These are phyloP conservation scores for Drosophila tsacasi DNA, from an alignment of 1,140 invertebrate genomes.

Conservation along the genomic window DNA sequence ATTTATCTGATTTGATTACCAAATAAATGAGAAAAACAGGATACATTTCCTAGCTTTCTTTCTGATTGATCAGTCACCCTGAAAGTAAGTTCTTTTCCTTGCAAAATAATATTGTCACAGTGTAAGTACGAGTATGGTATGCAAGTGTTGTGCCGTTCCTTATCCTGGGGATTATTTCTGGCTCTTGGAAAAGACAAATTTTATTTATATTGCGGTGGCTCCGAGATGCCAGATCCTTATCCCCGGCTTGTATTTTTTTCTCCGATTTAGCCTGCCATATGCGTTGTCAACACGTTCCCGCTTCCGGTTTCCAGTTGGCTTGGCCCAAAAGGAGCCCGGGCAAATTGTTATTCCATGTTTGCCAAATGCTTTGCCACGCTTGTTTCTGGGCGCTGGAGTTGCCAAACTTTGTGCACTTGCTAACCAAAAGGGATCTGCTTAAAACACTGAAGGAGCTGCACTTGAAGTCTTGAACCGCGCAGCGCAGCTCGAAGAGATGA, in stretches of 20 bases:
- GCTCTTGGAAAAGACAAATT: constrained; percentile 66
- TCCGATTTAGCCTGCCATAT: constrained; percentile 40
- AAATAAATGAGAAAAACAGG: neutral
- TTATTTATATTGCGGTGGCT: constrained; percentile 71
- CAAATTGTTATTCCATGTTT: constrained; percentile 80
- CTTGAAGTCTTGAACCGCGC: neutral
- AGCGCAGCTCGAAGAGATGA: neutral
- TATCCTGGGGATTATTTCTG: constrained; percentile 66
- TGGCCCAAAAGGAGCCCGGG: constrained; percentile 50
- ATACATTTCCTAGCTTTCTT: neutral
- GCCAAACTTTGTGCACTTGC: constrained; percentile 47
- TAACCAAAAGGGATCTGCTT: constrained; percentile 5
- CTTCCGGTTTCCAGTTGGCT: constrained; percentile 39
- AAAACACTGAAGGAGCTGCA: constrained; percentile 21
- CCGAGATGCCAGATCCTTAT: constrained; percentile 22
- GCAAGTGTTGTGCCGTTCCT: constrained; percentile 28
- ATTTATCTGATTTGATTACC: neutral
- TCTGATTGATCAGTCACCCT: neutral
- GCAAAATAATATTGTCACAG: constrained; percentile 1
- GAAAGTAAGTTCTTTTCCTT: neutral
- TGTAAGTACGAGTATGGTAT: neutral
- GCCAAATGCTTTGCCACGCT: constrained; percentile 77
- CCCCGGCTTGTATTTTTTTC: neutral
- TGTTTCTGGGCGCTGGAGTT: constrained; percentile 51
- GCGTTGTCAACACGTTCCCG: constrained; percentile 64